These are phyloP conservation scores for Crepidodera aurea DNA, from an alignment of 2,888 invertebrate species.

Conservation along the genomic window DNA sequence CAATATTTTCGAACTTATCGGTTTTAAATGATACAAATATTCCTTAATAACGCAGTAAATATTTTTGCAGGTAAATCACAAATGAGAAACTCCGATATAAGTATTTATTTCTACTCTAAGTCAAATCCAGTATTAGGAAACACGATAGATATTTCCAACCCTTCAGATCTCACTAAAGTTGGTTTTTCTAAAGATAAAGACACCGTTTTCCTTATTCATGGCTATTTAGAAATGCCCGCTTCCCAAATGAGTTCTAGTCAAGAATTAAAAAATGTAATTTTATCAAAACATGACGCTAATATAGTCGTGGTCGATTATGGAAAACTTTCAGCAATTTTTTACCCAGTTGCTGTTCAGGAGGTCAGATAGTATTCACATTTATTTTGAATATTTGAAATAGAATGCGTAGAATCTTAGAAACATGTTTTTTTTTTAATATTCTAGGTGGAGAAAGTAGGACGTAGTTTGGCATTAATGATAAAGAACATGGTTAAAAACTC, in stretches of 20 bases:
- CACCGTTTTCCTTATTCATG: slow-evolving; percentile 8
- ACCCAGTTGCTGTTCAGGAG: not conserved
- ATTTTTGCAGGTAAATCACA: no score
- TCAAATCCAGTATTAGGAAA: slow-evolving; percentile 2
- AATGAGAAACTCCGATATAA: not conserved
- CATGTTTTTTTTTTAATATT: no score
- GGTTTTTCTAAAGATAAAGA: not conserved
- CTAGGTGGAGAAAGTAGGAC: not conserved
- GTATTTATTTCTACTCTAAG: not conserved
- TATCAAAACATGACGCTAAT: slow-evolving; percentile 3
- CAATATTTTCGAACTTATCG: no score
- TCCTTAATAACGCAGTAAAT: no score
- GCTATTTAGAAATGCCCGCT: not conserved
- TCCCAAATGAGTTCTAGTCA: not conserved
- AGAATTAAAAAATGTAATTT: slow-evolving; percentile 5
- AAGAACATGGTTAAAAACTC: not conserved
- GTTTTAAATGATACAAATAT: no score
- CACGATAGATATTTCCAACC: not conserved
- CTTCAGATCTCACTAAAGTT: not conserved
- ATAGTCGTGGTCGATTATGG: slow-evolving; percentile 4
- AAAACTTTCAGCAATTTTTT: not conserved
- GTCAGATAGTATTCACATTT: not conserved
- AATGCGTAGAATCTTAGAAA: no score
- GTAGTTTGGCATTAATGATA: not conserved
- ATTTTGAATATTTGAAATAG: not conserved